Evolutionary conservation across 2,113 vertebrate genomes (phyloP).

Genomic region (Corydoras sp.): DNA sequence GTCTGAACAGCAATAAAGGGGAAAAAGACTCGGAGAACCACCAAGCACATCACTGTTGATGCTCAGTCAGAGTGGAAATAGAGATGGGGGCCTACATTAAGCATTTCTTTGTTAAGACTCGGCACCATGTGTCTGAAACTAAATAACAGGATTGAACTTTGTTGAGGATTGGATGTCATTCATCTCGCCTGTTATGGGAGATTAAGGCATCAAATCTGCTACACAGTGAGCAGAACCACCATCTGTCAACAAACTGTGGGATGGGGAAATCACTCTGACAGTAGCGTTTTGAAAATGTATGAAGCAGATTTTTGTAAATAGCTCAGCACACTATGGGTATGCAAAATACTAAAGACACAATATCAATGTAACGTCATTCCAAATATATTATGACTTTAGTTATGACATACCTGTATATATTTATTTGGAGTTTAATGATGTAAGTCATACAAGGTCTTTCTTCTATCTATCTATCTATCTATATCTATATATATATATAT

Average conservation of each 20-base stretch:
- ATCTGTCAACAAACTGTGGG: slow-evolving; percentile 17
- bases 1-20: slow-evolving; percentile 24
- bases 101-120: background rate
- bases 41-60: background rate
- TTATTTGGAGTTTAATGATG: no score
- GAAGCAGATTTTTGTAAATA: background rate
- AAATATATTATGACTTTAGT: no score
- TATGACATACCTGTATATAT: no score
- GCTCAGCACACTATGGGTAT: background rate
- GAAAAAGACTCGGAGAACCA: background rate
- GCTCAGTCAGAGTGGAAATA: background rate
- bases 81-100: background rate
- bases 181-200: slow-evolving; percentile 2
- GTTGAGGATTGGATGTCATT: background rate
- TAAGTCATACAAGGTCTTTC: no score
- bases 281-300: background rate
- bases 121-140: background rate
- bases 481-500: no score
- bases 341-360: no score
- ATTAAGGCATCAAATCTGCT: slow-evolving; percentile 16
- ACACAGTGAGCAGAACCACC: background rate
- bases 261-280: background rate
- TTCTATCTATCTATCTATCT: no score
- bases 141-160: background rate
- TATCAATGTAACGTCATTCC: no score